These are phyloP conservation scores for Apis laboriosa DNA, from an alignment of 1,140 invertebrate species.

Conservation along the genomic window DNA sequence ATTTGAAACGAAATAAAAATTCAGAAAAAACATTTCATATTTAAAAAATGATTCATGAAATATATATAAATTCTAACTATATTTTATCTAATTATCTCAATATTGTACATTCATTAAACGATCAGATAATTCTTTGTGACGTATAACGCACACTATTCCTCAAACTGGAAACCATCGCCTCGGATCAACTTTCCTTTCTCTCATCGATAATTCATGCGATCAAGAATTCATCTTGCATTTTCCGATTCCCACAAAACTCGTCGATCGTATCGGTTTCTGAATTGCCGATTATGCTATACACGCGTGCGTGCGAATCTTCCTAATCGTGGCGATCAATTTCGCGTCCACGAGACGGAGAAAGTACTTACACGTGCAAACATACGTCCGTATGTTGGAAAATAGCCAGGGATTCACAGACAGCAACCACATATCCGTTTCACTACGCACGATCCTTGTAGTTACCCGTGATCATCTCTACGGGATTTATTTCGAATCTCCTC, in stretches of 20 bases:
- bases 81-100: background rate
- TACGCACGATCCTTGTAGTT: background rate
- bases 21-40: too few species aligned
- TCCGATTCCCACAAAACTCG: background rate
- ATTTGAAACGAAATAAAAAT: too few species aligned
- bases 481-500: conserved; percentile 15
- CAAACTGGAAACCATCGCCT: background rate
- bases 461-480: background rate
- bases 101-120: background rate
- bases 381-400: background rate
- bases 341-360: background rate
- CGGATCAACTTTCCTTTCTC: background rate
- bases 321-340: conserved; percentile 13
- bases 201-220: background rate
- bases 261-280: background rate
- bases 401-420: background rate
- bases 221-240: background rate
- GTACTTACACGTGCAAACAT: background rate
- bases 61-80: background rate
- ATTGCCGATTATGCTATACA: background rate
- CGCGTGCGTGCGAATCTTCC: background rate
- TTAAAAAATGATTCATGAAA: background rate
- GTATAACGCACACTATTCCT: too few species aligned
- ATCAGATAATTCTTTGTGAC: background rate
- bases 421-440: background rate